Base-by-base conservation (phyloP, 2,113 vertebrate species). In the Oreotrochilus melanogaster region DNA sequence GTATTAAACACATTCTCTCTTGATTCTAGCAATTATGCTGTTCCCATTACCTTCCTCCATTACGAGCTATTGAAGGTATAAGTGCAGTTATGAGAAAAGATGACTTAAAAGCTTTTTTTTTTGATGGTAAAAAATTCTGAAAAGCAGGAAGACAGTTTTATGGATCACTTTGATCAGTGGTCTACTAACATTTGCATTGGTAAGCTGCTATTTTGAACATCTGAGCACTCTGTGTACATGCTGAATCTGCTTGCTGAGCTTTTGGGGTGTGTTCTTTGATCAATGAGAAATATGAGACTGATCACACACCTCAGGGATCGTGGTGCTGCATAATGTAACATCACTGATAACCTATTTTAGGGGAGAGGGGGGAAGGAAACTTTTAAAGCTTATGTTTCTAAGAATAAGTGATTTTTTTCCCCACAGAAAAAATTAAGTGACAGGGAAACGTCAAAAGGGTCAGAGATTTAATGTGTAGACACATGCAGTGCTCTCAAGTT, bases 11-110 rank as follows among this genome's bases (percentile, higher is more conserved):
- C 2, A 3, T 72, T 95, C 42, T 73, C 21, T 74, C 56, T 78
- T 81, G 78, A 80, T 80, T 84, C 81, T 54, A 78, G 61, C 82
- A 92, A 87, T 92, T 96, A 78, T 58, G 31, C 25, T 78, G 35
- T 74, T 93, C 65, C 64, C 45, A 62, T 92, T 89, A 70, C 66
- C 21, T 85, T 89, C 4, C 56, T 92, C 47, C 51, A 67, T 89
- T 86, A 92, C 0, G 2, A 92, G 43, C 28, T 89, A 58, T 58
- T 87, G 47, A 85, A 78, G 47, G 25, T 45, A 5, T 57, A 80
- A 78, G 53, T 66, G 71, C 28, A 78, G 47, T 7, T 66, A 57
- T 25, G 37, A 89, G 66, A 73, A 78, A 85, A 65, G 8, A 56
- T 30, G 66, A 66, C 42, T 33, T 87, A 45, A 89, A 86, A 66